These are phyloP conservation scores for Rugalucina vietnamica DNA, from an alignment of 2,888 invertebrate species.

Conservation along the genomic window DNA sequence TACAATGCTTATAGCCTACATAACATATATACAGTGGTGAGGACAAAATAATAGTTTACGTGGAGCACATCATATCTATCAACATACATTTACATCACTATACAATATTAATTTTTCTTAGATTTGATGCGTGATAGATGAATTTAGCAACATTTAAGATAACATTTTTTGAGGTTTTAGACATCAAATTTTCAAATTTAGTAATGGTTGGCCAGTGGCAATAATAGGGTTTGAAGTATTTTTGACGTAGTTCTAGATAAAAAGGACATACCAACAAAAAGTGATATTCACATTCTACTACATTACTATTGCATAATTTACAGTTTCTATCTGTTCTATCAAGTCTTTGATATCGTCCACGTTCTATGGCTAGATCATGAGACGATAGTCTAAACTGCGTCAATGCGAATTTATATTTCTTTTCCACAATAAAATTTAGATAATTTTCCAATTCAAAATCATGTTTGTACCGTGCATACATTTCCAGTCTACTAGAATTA, in stretches of 20 bases:
- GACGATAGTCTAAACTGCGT: neutral
- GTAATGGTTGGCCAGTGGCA: neutral
- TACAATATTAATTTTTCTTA: too few species aligned
- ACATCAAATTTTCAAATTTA: neutral
- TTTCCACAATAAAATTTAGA: neutral
- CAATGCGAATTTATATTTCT: slow-evolving; percentile 1
- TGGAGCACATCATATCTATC: too few species aligned
- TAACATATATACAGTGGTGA: too few species aligned
- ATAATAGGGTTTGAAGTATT: too few species aligned
- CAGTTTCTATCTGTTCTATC: neutral
- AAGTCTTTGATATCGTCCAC: neutral
- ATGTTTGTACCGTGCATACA: neutral
- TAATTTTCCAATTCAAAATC: neutral
- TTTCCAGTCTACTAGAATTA: too few species aligned
- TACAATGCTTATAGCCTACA: too few species aligned
- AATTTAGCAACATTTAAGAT: neutral
- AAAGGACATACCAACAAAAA: neutral
- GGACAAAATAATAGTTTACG: too few species aligned
- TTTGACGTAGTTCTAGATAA: neutral
- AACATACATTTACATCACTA: too few species aligned
- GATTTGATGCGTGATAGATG: neutral
- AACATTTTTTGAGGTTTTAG: too few species aligned
- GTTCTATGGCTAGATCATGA: neutral
- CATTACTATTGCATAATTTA: neutral
- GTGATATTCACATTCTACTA: neutral